phyloP scores from a whole-genome alignment of 2,797 vertebrate genomes.

The Notolepis coatsorum region DNA sequence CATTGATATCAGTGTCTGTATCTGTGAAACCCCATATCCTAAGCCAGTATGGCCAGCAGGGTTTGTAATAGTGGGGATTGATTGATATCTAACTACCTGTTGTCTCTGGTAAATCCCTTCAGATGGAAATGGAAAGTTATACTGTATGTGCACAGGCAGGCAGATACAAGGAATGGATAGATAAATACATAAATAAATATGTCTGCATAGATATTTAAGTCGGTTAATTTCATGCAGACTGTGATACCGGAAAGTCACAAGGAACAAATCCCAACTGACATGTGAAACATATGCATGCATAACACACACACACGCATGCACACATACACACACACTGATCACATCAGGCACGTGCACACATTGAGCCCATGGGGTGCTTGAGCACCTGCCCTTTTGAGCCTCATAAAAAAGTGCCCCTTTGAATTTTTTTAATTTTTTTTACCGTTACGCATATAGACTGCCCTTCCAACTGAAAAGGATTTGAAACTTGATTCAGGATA shows the following conservation, averaged over 20 bases:
- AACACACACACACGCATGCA: slow-evolving; percentile 32
- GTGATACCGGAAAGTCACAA: slow-evolving; percentile 45
- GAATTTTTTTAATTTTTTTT: too few relatives aligned
- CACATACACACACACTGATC: slow-evolving; percentile 18
- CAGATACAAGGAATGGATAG: slow-evolving; percentile 29
- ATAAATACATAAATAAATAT: slow-evolving; percentile 56
- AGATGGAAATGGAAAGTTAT: slow-evolving; percentile 46
- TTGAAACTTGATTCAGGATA: too few relatives aligned
- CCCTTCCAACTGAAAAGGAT: too few relatives aligned
- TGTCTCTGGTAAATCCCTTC: slow-evolving; percentile 12
- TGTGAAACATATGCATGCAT: slow-evolving; percentile 63
- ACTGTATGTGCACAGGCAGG: slow-evolving; percentile 34
- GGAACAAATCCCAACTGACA: slow-evolving; percentile 57
- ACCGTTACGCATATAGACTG: too few relatives aligned
- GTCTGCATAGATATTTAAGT: slow-evolving; percentile 51
- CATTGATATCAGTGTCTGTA: too few relatives aligned
- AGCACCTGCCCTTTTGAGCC: too few relatives aligned
- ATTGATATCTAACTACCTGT: slow-evolving; percentile 8
- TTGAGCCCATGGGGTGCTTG: too few relatives aligned
- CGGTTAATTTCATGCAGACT: slow-evolving; percentile 61
- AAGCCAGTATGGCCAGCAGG: slow-evolving; percentile 3
- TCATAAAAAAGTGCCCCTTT: too few relatives aligned
- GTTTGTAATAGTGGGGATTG: not conserved
- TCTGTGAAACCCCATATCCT: not conserved
- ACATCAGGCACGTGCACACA: slow-evolving; percentile 23